Base-by-base conservation (phyloP, 1,140 invertebrate species). In the Zaprionus nigranus region DNA sequence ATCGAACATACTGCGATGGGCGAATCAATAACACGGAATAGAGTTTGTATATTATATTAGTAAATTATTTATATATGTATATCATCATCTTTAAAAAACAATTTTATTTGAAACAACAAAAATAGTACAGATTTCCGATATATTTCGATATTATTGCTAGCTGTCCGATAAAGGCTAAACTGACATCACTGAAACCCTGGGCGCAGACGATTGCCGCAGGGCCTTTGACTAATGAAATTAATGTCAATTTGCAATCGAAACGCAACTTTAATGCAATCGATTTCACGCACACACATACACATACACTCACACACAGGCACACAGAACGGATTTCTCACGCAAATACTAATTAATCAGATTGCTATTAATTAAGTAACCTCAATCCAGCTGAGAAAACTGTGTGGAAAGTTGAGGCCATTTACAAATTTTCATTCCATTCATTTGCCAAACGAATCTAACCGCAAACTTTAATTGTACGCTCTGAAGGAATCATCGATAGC, bases 311-410 rank as follows among this genome's bases (percentile, higher is more conserved):
- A 12, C 17, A 49, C 46, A n/a, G 15, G 22, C 34, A 17, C 17
- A 66, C 15, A 3, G 15, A 30, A 22, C n/a, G 34, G 46, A 62
- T 75, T 75, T 62, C 59, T 69, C 58, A 60, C 65, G 34, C 69
- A 77, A 72, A 77, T 28, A 77, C 74, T 73, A 77, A 77, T 77
- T 77, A 77, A 77, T 77, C 74, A 77, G 56, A 40, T 56, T 38
- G 75, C 49, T 77, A 77, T 77, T 77, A 73, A 77, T 77, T 77
- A 73, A 77, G 38, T 40, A 61, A 58, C 69, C 75, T 34, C 75
- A 77, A 77, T 54, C n/a, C 26, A 40, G 11, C 36, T 54, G 57
- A 58, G 49, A 22, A 34, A 36, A 38, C 30, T 46, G 30, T 38
- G 66, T 13, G 43, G 38, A 54, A 63, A 40, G 7, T n/a, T 36